Evolutionary conservation across 2,797 vertebrate species (phyloP).

Genomic region (Arrhamphus sclerolepis): DNA sequence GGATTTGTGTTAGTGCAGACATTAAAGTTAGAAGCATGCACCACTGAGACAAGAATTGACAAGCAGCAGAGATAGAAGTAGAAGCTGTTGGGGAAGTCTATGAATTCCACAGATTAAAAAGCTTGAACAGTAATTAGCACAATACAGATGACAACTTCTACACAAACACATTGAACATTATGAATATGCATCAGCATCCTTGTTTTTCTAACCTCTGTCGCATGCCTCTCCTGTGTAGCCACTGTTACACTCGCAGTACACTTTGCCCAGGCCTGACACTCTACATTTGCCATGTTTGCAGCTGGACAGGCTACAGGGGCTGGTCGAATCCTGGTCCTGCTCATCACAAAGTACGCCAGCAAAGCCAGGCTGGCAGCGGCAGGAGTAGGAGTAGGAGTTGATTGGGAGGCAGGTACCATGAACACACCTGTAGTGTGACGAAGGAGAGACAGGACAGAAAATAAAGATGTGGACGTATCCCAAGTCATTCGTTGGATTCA

Average conservation of each 20-base stretch:
- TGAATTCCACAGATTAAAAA: conserved; percentile 7
- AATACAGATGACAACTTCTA: neutral
- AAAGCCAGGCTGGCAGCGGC: conserved; percentile 93
- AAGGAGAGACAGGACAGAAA: neutral
- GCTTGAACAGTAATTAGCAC: neutral
- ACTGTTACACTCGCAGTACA: conserved; percentile 94
- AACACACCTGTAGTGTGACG: conserved; percentile 82
- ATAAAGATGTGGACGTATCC: neutral
- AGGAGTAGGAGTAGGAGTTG: conserved; percentile 98
- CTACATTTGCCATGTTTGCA: conserved; percentile 96
- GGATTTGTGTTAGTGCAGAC: conserved; percentile 57
- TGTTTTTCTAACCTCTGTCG: conserved; percentile 86
- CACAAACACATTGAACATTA: neutral
- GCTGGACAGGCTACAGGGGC: conserved; percentile 87
- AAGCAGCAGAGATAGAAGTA: conserved; percentile 27
- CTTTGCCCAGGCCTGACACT: conserved; percentile 91
- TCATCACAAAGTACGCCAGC: conserved; percentile 94
- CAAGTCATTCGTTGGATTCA: neutral
- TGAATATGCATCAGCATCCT: neutral
- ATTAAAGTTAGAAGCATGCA: conserved; percentile 40
- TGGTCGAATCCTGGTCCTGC: conserved; percentile 84
- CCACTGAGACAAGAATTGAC: conserved; percentile 15
- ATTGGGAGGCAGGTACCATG: conserved; percentile 94
- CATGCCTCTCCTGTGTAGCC: conserved; percentile 95
- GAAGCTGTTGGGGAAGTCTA: conserved; percentile 9